phyloP scores from a whole-genome alignment of 2,888 invertebrate genomes.

The Lasioglossum morio region DNA sequence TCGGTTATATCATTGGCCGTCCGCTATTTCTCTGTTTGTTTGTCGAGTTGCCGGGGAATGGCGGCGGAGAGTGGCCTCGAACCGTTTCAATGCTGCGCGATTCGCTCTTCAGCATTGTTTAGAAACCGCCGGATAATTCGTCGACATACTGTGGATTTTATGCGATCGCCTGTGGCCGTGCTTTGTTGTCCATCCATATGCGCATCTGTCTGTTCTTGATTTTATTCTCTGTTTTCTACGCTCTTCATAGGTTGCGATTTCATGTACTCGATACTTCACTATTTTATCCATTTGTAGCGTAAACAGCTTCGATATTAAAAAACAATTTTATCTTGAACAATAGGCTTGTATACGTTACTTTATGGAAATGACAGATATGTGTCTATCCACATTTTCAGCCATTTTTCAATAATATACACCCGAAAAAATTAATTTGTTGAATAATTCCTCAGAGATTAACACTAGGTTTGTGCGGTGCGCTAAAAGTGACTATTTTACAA shows the following conservation, averaged over 20 bases:
- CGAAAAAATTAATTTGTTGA: no score
- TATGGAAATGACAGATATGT: no score
- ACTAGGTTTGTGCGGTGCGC: no score
- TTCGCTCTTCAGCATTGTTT: not conserved
- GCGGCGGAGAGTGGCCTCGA: not conserved
- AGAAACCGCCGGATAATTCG: not conserved
- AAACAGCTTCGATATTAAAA: not conserved
- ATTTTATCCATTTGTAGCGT: not conserved
- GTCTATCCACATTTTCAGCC: no score
- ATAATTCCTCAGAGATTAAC: no score
- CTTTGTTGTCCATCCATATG: not conserved
- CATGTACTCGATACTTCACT: not conserved
- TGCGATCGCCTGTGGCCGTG: not conserved
- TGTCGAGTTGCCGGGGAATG: conserved; percentile 2
- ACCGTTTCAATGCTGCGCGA: not conserved
- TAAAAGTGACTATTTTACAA: no score
- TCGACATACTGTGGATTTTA: not conserved
- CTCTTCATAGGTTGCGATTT: not conserved
- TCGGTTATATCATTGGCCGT: not conserved
- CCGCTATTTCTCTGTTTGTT: not conserved
- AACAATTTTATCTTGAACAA: not conserved
- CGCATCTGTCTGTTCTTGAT: not conserved
- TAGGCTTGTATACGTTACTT: no score
- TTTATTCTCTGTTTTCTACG: not conserved
- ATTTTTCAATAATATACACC: no score